Percentiles rank a stretch among this genome's conserved stretches.
phyloP scores from a whole-genome alignment of 2,888 invertebrate species.

The Saturnia japonica region DNA sequence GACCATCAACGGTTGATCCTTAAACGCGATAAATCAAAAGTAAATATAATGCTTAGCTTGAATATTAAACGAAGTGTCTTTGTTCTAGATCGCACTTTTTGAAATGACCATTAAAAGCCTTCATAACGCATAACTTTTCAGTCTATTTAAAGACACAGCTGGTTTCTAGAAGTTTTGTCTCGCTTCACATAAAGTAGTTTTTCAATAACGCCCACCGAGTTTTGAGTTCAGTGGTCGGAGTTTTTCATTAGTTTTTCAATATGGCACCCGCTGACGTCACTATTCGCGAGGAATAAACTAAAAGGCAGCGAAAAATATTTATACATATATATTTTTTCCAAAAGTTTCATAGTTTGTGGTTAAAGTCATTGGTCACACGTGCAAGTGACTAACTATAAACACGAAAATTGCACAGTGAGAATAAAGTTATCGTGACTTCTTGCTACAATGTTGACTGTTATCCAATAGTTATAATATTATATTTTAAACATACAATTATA shows the following conservation, averaged over 20 bases:
- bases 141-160: conserved; percentile 32
- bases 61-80: conserved; percentile 27
- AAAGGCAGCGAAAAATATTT: conserved; percentile 32
- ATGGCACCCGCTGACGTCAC: conserved; percentile 43
- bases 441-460: not conserved
- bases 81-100: not conserved
- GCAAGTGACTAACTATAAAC: no score
- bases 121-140: not conserved
- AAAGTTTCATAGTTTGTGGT: conserved; percentile 21
- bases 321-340: conserved; percentile 22
- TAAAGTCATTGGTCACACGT: not conserved
- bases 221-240: conserved; percentile 45
- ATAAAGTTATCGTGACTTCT: not conserved
- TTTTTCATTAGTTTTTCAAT: conserved; percentile 67
- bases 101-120: conserved; percentile 25
- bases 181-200: conserved; percentile 60
- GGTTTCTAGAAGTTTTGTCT: conserved; percentile 38
- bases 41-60: not conserved
- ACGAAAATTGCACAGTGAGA: no score
- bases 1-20: no score
- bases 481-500: not conserved
- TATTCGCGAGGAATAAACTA: conserved; percentile 30
- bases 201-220: conserved; percentile 57
- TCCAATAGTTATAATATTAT: not conserved
- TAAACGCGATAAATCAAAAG: no score